Evolutionary conservation across 2,797 vertebrate species (phyloP).

Genomic region (Aselliscus stoliczkanus): DNA sequence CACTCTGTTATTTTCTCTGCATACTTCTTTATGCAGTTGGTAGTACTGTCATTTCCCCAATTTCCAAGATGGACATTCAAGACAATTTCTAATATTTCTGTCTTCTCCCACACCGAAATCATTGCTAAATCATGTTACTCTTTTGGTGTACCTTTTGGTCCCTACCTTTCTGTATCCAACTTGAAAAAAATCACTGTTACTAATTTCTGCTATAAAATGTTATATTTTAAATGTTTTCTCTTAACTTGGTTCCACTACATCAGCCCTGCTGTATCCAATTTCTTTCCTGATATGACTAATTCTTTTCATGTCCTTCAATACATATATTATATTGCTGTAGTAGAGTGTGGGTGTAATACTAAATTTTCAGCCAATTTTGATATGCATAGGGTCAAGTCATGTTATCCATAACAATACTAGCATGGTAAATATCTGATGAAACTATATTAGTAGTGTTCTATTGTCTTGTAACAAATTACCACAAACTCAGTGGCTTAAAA

Average conservation of each 20-base stretch:
- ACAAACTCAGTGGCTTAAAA: background rate
- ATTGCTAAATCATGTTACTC: background rate
- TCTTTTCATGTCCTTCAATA: background rate
- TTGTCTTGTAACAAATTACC: background rate
- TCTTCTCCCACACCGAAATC: background rate
- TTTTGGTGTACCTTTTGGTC: background rate
- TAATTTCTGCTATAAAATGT: background rate
- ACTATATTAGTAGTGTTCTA: background rate
- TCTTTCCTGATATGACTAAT: background rate
- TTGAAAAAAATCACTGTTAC: background rate
- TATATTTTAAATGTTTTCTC: background rate
- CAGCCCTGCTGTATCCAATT: background rate
- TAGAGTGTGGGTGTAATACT: background rate
- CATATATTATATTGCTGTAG: background rate
- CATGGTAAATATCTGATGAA: background rate
- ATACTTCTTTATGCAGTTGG: background rate
- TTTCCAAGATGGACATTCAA: background rate
- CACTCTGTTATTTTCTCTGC: background rate
- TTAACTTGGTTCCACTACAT: background rate
- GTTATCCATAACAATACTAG: background rate
- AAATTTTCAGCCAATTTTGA: conserved; percentile 3
- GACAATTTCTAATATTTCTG: background rate
- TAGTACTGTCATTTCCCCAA: background rate
- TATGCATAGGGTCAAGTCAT: background rate
- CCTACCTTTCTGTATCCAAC: background rate